phyloP scores from a whole-genome alignment of 2,888 invertebrate genomes.

The Drosophila falleni region DNA sequence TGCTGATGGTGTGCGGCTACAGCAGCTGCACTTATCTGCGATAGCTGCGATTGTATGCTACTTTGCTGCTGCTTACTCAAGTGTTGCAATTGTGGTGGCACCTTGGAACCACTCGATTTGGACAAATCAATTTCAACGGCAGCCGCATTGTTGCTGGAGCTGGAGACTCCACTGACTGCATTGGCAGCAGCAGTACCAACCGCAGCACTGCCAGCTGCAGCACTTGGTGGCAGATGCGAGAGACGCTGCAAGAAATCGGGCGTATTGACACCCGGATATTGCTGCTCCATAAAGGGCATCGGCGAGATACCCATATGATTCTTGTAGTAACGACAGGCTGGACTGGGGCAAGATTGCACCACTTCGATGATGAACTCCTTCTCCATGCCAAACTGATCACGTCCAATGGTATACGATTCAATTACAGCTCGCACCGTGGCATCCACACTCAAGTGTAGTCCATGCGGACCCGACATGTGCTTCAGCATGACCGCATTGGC shows the following conservation, averaged over 20 bases:
- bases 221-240: constrained; percentile 81
- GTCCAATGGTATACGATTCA: constrained; percentile 92
- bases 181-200: constrained; percentile 58
- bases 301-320: constrained; percentile 89
- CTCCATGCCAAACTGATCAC: constrained; percentile 89
- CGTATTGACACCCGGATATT: constrained; percentile 86
- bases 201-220: constrained; percentile 52
- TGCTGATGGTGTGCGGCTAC: constrained; percentile 83
- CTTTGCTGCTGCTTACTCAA: constrained; percentile 84
- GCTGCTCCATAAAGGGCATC: constrained; percentile 85
- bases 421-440: constrained; percentile 94
- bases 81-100: constrained; percentile 82
- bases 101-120: constrained; percentile 73
- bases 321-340: constrained; percentile 94
- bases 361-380: constrained; percentile 95
- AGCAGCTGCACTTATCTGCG: constrained; percentile 80
- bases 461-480: constrained; percentile 95
- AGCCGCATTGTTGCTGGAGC: constrained; percentile 44
- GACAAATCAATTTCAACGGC: constrained; percentile 83
- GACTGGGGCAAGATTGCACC: constrained; percentile 95
- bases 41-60: constrained; percentile 83
- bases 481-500: constrained; percentile 96
- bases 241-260: constrained; percentile 91
- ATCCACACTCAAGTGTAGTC: constrained; percentile 93
- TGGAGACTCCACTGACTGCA: constrained; percentile 57